Percentiles rank a stretch among this genome's conserved stretches.
Conservation (phyloP, 2,113 vertebrate genomes). For the Rhineura floridana region DNA sequence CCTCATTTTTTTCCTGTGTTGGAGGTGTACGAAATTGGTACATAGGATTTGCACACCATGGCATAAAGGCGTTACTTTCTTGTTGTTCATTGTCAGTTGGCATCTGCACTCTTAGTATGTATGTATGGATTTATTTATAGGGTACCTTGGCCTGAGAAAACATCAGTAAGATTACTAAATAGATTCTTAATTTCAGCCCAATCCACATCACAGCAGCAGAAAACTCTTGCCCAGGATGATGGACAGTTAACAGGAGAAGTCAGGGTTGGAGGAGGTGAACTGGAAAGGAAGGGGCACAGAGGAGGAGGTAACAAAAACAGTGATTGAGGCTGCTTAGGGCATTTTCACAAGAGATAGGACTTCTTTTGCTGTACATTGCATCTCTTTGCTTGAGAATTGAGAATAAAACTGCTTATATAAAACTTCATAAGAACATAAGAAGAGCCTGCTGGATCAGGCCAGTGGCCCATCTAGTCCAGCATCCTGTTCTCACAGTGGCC, state of each 20-base stretch:
- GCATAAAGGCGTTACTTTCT: no score
- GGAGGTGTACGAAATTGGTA: not conserved
- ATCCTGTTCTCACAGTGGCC: no score
- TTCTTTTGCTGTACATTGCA: no score
- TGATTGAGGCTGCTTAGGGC: not conserved
- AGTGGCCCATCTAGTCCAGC: no score
- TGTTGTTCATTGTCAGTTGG: no score
- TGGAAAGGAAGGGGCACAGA: not conserved
- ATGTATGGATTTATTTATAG: not conserved
- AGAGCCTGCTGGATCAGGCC: no score
- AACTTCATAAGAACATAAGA: no score
- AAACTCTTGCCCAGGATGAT: not conserved
- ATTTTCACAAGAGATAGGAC: no score
- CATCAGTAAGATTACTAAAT: not conserved
- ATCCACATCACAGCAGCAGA: not conserved
- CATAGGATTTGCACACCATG: not conserved
- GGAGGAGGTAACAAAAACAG: not conserved
- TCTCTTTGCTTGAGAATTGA: no score
- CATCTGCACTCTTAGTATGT: no score
- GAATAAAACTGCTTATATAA: no score
- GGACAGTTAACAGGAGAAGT: not conserved
- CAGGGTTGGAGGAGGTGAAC: not conserved
- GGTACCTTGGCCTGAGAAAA: not conserved
- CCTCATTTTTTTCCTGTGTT: not conserved
- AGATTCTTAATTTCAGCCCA: not conserved